These are phyloP conservation scores for Aphelinus certus DNA, from an alignment of 1,140 invertebrate genomes.

Conservation along the genomic window DNA sequence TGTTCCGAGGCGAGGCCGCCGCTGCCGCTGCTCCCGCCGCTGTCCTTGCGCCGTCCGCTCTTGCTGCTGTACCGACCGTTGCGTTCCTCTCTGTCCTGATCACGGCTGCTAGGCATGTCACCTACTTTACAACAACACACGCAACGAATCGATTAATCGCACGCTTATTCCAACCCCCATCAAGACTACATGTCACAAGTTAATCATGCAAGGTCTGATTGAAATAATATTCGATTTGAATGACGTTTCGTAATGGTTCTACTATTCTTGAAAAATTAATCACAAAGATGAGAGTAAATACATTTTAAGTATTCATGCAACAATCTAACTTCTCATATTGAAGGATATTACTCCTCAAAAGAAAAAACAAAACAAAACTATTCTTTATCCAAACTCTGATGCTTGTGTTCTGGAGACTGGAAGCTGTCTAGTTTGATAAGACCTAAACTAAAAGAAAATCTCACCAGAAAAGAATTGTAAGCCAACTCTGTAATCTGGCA, in stretches of 20 bases:
- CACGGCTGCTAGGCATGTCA: conserved; percentile 67
- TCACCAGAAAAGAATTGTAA: too few relatives aligned
- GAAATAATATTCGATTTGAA: background rate
- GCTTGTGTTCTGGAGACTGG: too few relatives aligned
- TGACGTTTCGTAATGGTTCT: background rate
- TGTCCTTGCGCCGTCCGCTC: conserved; percentile 53
- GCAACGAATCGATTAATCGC: background rate
- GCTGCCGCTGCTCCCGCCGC: conserved; percentile 50
- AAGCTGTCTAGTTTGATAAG: too few relatives aligned
- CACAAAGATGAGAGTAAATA: background rate
- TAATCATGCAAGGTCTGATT: background rate
- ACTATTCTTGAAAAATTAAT: background rate
- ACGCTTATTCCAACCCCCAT: background rate
- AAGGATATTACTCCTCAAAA: too few relatives aligned
- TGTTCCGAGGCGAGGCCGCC: conserved; percentile 20
- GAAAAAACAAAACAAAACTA: too few relatives aligned
- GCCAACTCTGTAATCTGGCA: too few relatives aligned
- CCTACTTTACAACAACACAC: conserved; percentile 53
- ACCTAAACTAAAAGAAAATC: too few relatives aligned
- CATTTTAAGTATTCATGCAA: too few relatives aligned
- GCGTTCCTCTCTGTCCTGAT: conserved; percentile 61
- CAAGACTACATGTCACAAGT: background rate
- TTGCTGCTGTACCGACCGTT: conserved; percentile 63
- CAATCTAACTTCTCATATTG: too few relatives aligned
- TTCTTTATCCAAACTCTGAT: too few relatives aligned